These are phyloP conservation scores for Calidris pygmaea DNA, from an alignment of 2,113 vertebrate species.

Conservation along the genomic window DNA sequence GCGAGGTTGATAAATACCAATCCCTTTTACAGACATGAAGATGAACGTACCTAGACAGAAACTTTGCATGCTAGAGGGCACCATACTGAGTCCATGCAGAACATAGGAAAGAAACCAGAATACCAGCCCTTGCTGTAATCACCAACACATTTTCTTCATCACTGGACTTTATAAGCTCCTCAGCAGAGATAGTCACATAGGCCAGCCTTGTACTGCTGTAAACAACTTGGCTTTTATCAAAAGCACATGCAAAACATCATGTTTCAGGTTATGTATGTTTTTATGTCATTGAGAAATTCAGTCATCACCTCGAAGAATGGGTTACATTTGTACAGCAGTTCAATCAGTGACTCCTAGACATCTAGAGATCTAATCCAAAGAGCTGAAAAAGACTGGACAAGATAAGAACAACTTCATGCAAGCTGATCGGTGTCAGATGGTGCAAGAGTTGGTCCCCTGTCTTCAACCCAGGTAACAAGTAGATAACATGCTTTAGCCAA, in stretches of 20 bases:
- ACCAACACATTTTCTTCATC: not conserved
- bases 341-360: not conserved
- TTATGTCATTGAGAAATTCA: not conserved
- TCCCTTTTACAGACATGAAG: not conserved
- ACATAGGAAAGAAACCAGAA: not conserved
- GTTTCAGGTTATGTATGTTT: not conserved
- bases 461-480: not conserved
- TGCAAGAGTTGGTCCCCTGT: not conserved
- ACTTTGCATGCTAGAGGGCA: not conserved
- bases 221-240: not conserved
- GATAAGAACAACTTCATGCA: not conserved
- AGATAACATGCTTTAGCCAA: not conserved
- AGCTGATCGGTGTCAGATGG: not conserved
- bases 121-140: not conserved
- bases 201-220: not conserved
- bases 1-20: not conserved
- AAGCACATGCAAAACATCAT: not conserved
- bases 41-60: rapidly evolving
- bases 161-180: not conserved
- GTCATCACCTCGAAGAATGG: not conserved
- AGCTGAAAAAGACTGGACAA: not conserved
- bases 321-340: not conserved
- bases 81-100: not conserved
- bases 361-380: not conserved
- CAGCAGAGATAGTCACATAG: not conserved